Base-by-base conservation (phyloP, 2,113 vertebrate species). In the Psilopogon haemacephalus region DNA sequence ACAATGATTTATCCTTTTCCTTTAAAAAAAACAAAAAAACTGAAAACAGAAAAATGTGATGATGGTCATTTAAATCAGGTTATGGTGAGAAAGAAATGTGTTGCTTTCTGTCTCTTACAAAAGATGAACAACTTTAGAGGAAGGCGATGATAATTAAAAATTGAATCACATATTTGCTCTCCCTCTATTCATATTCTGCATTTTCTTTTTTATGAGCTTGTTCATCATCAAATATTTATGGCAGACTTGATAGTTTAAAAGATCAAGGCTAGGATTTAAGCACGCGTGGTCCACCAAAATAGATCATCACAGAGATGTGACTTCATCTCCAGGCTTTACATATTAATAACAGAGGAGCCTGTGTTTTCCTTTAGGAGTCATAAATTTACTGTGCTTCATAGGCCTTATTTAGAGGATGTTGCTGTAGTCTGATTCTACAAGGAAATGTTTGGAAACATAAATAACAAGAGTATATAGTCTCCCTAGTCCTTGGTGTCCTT, bases 141-240 rank as follows among this genome's bases (percentile, higher is more conserved):
- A 74, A 96, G 94, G 79, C 75, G 78, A 67, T 44, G 15, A 76
- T 95, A 95, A 97, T 97, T 98, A 97, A 96, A 97, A 97, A 94
- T 95, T 96, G 88, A 93, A 94, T 91, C 93, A 97, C 38, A 44
- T 42, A 14, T 88, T 91, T 94, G 50, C 80, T 97, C 65, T 91
- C 35, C 88, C 14, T 96, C 86, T 88, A 70, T 96, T 96, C 82
- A 94, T 97, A 91, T 93, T 91, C 86, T 68, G 54, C 78, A 70
- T 97, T 97, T 96, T 94, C 90, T 95, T 97, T 97, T 97, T 96
- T 97, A 95, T 95, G 88, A 93, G 94, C 86, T 97, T 97, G 93
- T 95, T 97, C 93, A 89, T 97, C 44, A 56, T 97, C 88, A 97
- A 95, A 96, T 97, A 97, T 97, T 97, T 97, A 97, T 96, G 79